These are phyloP conservation scores for Scomber colias DNA, from an alignment of 2,113 vertebrate species.

Conservation along the genomic window DNA sequence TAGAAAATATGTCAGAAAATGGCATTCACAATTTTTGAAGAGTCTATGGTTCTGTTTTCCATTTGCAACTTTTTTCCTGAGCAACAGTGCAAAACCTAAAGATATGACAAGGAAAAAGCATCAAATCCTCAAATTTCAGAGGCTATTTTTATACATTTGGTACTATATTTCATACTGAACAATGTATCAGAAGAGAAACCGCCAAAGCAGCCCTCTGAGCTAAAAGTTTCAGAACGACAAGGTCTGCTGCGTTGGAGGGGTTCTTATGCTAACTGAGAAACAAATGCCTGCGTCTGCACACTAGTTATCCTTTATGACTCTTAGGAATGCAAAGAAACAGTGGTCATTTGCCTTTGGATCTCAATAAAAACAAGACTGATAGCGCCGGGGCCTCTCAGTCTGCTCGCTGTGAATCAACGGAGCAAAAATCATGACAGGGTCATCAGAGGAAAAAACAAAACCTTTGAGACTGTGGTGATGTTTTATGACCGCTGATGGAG, in stretches of 20 bases:
- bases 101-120: too few relatives aligned
- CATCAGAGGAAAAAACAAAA: conserved; percentile 65
- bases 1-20: too few relatives aligned
- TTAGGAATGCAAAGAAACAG: conserved; percentile 64
- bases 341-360: conserved; percentile 55
- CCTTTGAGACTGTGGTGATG: conserved; percentile 72
- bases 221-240: background rate
- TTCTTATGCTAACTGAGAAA: conserved; percentile 6
- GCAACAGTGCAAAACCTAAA: too few relatives aligned
- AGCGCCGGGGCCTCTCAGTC: background rate
- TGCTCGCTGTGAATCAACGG: conserved; percentile 46
- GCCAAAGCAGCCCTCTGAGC: background rate
- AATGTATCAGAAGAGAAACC: background rate
- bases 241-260: background rate
- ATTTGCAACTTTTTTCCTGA: too few relatives aligned
- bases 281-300: conserved; percentile 10
- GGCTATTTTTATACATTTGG: too few relatives aligned
- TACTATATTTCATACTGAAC: too few relatives aligned
- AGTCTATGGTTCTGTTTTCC: too few relatives aligned
- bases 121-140: too few relatives aligned
- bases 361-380: conserved; percentile 67
- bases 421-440: conserved; percentile 59
- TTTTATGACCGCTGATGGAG: conserved; percentile 72
- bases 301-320: conserved; percentile 62
- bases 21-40: too few relatives aligned